These are phyloP conservation scores for Bubo bubo DNA, from an alignment of 2,113 vertebrate species.

Conservation along the genomic window DNA sequence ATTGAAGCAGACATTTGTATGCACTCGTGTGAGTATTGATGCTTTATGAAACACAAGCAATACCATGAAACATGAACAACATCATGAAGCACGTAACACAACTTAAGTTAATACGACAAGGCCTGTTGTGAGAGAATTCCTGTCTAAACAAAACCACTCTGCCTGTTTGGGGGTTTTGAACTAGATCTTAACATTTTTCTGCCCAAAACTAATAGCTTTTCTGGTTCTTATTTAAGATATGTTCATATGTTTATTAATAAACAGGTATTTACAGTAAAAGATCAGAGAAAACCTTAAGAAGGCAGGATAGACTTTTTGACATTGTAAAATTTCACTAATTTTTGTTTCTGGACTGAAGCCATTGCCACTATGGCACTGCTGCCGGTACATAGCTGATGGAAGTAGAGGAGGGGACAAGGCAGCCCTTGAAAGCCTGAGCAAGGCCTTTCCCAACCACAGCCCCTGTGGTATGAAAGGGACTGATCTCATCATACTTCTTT, in stretches of 20 bases:
- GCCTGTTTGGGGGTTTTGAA: neutral
- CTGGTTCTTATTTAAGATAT: neutral
- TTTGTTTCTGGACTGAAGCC: neutral
- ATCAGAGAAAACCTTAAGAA: neutral
- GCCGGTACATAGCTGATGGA: neutral
- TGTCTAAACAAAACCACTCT: neutral
- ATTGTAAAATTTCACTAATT: neutral
- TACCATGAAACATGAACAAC: neutral
- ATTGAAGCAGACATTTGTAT: neutral
- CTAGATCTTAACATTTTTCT: neutral
- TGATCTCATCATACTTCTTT: fast-evolving
- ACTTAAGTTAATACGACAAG: neutral
- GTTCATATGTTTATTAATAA: neutral
- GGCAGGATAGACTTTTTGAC: neutral
- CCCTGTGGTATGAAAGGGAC: neutral
- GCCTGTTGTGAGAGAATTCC: neutral
- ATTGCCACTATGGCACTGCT: neutral
- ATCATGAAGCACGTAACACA: neutral
- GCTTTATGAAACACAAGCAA: neutral
- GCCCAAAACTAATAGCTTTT: neutral
- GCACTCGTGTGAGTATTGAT: neutral
- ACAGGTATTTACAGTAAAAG: neutral
- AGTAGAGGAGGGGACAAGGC: neutral
- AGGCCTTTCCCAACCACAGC: neutral
- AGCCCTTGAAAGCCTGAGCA: neutral